Evolutionary conservation across 2,888 invertebrate genomes (phyloP).

Genomic region (Oscheius myriophilus): DNA sequence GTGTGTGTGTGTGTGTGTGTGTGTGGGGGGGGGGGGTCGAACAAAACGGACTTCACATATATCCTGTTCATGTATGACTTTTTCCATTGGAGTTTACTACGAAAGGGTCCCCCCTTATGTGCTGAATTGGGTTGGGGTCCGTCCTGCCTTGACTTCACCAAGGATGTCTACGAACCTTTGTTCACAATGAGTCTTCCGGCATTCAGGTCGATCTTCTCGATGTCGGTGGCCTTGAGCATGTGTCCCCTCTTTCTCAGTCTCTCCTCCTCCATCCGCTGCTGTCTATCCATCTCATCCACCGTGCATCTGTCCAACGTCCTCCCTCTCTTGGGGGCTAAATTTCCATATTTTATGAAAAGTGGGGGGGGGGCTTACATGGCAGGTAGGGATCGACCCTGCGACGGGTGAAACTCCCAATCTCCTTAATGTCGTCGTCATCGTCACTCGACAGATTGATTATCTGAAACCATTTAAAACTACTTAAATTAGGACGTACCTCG

Average conservation of each 20-base stretch:
- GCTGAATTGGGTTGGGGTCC: too few relatives aligned
- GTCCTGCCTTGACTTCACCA: background rate
- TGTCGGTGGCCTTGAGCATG: conserved; percentile 41
- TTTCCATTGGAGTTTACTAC: too few relatives aligned
- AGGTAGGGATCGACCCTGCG: background rate
- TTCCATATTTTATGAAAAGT: background rate
- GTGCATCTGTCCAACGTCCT: conserved; percentile 32
- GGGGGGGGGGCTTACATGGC: background rate
- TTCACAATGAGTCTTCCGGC: conserved; percentile 60
- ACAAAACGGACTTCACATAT: too few relatives aligned
- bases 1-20: too few relatives aligned
- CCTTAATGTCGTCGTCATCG: conserved; percentile 36
- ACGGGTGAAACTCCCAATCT: conserved; percentile 11
- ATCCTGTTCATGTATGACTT: too few relatives aligned
- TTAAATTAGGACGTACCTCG: conserved; percentile 6
- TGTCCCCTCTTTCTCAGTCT: conserved; percentile 33
- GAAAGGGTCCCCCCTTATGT: too few relatives aligned
- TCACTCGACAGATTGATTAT: conserved; percentile 34
- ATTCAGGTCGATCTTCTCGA: conserved; percentile 50
- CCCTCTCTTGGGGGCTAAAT: conserved; percentile 3
- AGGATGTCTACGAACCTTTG: conserved; percentile 35
- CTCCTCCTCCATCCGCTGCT: conserved; percentile 37
- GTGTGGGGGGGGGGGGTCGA: too few relatives aligned
- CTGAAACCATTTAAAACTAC: conserved; percentile 7
- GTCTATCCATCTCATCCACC: conserved; percentile 38